Evolutionary conservation across 2,113 vertebrate species (phyloP).

Genomic region (Dissostichus mawsoni): DNA sequence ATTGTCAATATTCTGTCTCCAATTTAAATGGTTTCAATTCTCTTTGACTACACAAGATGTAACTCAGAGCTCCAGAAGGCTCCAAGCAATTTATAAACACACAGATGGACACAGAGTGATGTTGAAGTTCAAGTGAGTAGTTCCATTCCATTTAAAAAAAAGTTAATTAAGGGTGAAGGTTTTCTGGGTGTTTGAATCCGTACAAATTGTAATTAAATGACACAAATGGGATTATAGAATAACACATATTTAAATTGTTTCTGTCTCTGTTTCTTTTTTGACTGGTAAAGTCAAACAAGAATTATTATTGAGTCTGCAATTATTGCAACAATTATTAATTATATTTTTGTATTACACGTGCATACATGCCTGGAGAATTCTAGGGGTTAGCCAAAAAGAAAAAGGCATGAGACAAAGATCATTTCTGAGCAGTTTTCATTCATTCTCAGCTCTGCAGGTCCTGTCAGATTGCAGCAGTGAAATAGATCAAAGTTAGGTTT

Average conservation of each 20-base stretch:
- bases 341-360: not conserved
- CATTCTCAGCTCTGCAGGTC: not conserved
- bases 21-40: constrained; percentile 78
- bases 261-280: not conserved
- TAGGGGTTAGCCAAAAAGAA: not conserved
- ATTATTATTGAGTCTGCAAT: too few species aligned
- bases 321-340: too few species aligned
- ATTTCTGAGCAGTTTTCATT: not conserved
- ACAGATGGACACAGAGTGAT: constrained; percentile 27
- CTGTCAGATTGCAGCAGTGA: not conserved
- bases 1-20: constrained; percentile 78
- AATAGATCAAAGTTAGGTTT: constrained; percentile 28
- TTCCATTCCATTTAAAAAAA: not conserved
- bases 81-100: constrained; percentile 46
- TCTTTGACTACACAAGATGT: constrained; percentile 55
- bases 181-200: not conserved
- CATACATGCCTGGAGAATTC: not conserved
- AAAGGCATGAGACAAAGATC: not conserved
- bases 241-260: not conserved
- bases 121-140: not conserved
- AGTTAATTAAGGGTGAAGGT: not conserved
- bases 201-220: not conserved
- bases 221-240: not conserved
- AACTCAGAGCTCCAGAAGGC: constrained; percentile 54
- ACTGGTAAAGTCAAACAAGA: not conserved